A percentile compares a stretch with the other conserved stretches of the same genome.
Conservation (phyloP, 92 coral and sea anemone species). For the Palythoa heliodiscus region DNA sequence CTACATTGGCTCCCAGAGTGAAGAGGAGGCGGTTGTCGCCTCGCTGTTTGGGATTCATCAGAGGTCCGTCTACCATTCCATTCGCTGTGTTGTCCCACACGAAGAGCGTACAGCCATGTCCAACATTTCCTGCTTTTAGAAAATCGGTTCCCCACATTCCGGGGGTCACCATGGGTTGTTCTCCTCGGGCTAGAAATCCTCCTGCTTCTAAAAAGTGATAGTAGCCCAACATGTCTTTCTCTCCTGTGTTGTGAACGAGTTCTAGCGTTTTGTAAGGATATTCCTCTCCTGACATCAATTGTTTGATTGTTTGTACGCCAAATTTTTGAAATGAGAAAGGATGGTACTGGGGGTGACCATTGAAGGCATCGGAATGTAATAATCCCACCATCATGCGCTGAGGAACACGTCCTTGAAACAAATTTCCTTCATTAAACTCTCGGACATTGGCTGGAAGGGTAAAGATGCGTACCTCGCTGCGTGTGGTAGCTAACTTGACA, state of each 20-base stretch:
- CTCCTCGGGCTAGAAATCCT: constrained; percentile 11
- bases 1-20: too few species aligned
- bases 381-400: too few species aligned
- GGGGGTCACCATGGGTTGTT: constrained; percentile 9
- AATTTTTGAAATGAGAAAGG: constrained; percentile 24
- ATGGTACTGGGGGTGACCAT: not conserved
- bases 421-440: too few species aligned
- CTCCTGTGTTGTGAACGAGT: not conserved
- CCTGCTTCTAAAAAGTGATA: constrained; percentile 15
- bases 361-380: too few species aligned
- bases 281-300: constrained; percentile 43
- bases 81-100: constrained; percentile 38
- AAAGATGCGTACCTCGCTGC: constrained; percentile 35
- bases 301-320: constrained; percentile 14
- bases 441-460: not conserved
- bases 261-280: too few species aligned
- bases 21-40: constrained; percentile 18
- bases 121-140: too few species aligned
- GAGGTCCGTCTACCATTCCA: constrained; percentile 13
- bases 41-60: constrained; percentile 15
- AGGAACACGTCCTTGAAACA: too few species aligned
- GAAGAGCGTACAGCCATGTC: constrained; percentile 28
- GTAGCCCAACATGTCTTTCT: constrained; percentile 45
- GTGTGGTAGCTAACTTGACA: not conserved
- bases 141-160: constrained; percentile 45